Evolutionary conservation across 2,113 vertebrate species (phyloP), one percentile per base, ranked within the genome.

Genomic region (Ifrita kowaldi): DNA sequence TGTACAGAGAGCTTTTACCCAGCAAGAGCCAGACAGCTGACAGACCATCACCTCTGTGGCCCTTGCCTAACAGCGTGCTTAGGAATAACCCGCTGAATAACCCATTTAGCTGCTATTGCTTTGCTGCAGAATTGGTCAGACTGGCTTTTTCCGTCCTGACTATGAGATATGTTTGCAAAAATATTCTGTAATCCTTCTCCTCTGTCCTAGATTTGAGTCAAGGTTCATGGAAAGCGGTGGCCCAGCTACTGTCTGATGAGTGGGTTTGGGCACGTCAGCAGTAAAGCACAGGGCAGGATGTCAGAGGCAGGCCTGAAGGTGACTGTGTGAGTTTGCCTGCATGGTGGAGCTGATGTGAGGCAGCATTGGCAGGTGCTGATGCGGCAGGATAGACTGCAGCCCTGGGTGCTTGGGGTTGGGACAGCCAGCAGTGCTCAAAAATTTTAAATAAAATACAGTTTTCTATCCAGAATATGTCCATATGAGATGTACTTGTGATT

Each of bases 261-360:
- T 39, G 10, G 6, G 10, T 64, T 82, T 64, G 39, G 11, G 26
- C 7, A 14, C 13, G 11, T 53, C 42, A 75, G 32, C 49, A 41
- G n/a, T 33, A 39, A 32, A 59, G 11, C 3, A 5, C 3, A 3
- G 26, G 9, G 12, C 11, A 67, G 23, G 21, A 22, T 77, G 44
- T 52, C 30, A 92, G 59, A 30, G 17, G 9, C 22, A 11, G 59
- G 30, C 12, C 24, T 50, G 49, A 67, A 87, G 47, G 60, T 33
- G 42, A 35, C 5, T 0, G 0, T 33, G 14, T 42, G 50, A 21
- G 11, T 63, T 82, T 68, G 27, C 13, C 19, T 75, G 19, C 0
- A 0, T 52, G 32, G 35, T 33, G 32, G 4, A 56, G 12, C 19
- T 9, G 3, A 33, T 9, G 24, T 10, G 30, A 76, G 12, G 39